phyloP scores from a whole-genome alignment of 2,113 vertebrate species.

The Ameiurus melas region DNA sequence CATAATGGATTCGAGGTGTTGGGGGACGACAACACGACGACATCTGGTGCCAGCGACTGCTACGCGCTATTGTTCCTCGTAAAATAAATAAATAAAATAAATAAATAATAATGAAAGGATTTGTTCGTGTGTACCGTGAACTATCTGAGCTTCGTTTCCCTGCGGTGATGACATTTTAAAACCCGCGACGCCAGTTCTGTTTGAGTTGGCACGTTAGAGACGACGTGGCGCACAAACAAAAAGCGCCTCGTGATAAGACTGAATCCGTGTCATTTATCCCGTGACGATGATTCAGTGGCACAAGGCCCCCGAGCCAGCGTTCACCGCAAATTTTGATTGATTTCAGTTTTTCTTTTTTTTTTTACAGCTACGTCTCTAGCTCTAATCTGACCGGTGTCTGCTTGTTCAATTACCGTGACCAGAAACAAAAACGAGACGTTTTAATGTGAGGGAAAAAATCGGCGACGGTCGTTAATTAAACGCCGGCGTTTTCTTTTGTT shows the following conservation, averaged over 20 bases:
- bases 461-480: not conserved
- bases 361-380: not conserved
- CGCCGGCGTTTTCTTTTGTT: not conserved
- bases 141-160: not conserved
- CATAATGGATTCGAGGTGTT: not conserved
- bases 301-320: not conserved
- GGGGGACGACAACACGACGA: no score
- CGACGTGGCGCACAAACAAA: not conserved
- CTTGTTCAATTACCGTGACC: not conserved
- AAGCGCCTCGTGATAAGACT: slow-evolving; percentile 12
- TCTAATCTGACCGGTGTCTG: not conserved
- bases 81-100: no score
- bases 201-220: slow-evolving; percentile 11
- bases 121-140: not conserved
- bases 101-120: not conserved
- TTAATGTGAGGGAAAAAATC: not conserved
- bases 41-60: not conserved
- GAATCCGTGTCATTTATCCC: slow-evolving; percentile 11
- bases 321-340: not conserved
- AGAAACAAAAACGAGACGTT: not conserved
- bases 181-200: not conserved
- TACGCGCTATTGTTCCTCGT: not conserved
- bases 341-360: not conserved
- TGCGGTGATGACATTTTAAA: not conserved
- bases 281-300: not conserved